phyloP scores from a whole-genome alignment of 2,797 vertebrate species.

The Megalops cyprinoides region DNA sequence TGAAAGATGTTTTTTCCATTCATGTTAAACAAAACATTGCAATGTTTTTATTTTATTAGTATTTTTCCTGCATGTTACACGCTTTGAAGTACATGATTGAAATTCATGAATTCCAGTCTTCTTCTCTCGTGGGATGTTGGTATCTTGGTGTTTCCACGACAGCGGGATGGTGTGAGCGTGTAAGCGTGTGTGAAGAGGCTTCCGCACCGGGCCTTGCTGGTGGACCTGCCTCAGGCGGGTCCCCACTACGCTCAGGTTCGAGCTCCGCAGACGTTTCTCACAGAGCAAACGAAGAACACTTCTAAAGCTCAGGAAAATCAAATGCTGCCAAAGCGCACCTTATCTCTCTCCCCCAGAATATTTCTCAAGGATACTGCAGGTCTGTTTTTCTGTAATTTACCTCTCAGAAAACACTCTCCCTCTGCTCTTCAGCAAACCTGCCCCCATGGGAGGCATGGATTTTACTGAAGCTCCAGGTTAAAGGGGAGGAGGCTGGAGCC shows the following conservation, averaged over 20 bases:
- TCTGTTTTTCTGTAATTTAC: background rate
- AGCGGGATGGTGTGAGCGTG: background rate
- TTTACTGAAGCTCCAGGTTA: background rate
- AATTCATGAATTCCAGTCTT: background rate
- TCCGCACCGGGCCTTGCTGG: background rate
- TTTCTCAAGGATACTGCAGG: background rate
- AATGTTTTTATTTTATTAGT: background rate
- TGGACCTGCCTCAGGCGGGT: background rate
- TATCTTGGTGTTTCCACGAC: background rate
- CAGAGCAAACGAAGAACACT: background rate
- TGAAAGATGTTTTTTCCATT: too few relatives aligned
- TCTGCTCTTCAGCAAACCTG: background rate
- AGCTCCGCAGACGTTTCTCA: conserved; percentile 1
- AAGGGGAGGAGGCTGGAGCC: background rate
- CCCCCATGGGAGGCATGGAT: background rate
- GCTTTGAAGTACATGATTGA: background rate
- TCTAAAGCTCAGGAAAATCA: background rate
- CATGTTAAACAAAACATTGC: too few relatives aligned
- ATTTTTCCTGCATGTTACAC: background rate
- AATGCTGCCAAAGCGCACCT: background rate
- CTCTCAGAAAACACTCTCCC: background rate
- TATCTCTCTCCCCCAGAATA: conserved; percentile 10
- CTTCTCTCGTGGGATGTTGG: background rate
- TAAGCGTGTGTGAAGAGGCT: background rate
- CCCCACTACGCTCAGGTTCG: background rate